These are phyloP conservation scores for Clanis bilineata DNA, from an alignment of 2,888 invertebrate species.

Conservation along the genomic window DNA sequence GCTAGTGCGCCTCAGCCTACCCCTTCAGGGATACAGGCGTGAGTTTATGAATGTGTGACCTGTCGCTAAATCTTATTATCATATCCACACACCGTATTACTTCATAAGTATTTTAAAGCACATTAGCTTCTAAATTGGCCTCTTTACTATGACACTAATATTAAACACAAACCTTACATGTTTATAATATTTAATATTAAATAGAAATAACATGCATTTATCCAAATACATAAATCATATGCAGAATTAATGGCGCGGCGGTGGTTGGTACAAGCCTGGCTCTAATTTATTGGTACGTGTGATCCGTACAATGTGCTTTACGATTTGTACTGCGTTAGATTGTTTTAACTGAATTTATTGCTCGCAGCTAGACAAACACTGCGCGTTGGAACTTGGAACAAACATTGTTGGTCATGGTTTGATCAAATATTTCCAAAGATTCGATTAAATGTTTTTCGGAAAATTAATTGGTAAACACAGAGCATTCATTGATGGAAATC, in stretches of 20 bases:
- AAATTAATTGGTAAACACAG: no score
- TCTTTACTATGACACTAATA: not conserved
- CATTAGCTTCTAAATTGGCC: slow-evolving; percentile 2
- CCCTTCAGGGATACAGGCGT: no score
- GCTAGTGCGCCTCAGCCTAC: no score
- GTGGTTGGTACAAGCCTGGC: slow-evolving; percentile 27
- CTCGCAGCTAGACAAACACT: not conserved
- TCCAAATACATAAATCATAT: slow-evolving; percentile 49
- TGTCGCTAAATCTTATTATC: not conserved
- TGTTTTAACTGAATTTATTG: slow-evolving; percentile 6
- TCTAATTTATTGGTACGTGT: slow-evolving; percentile 30
- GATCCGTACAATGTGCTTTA: slow-evolving; percentile 18
- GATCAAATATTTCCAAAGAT: not conserved
- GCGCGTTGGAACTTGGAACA: not conserved
- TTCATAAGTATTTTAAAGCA: not conserved
- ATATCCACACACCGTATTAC: not conserved
- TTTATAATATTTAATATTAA: slow-evolving; percentile 15
- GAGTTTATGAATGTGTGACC: no score
- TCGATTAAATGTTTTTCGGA: no score
- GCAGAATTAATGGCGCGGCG: slow-evolving; percentile 47
- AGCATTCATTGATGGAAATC: no score
- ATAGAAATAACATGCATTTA: slow-evolving; percentile 31
- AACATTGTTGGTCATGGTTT: not conserved
- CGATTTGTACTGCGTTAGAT: slow-evolving; percentile 4
- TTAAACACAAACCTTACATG: slow-evolving; percentile 7